Percentiles rank a stretch among this genome's conserved stretches.
phyloP scores from a whole-genome alignment of 2,113 vertebrate genomes.

The Martes martes region DNA sequence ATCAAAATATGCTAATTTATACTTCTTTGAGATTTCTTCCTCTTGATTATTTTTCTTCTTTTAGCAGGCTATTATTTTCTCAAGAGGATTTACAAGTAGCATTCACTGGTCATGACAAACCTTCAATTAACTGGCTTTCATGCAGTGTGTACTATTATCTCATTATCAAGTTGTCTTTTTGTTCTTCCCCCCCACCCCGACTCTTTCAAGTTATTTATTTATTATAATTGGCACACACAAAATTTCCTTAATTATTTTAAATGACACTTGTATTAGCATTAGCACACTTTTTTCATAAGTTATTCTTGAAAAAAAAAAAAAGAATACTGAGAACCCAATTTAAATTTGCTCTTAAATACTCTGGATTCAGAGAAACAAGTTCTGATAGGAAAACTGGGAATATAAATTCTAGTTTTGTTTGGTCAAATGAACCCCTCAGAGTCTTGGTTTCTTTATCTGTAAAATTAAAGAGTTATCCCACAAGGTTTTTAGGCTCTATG shows the following conservation, averaged over 20 bases:
- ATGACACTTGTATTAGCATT: slow-evolving; percentile 44
- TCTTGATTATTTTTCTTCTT: slow-evolving; percentile 76
- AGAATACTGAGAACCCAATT: neutral
- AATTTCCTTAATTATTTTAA: slow-evolving; percentile 65
- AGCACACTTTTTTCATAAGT: slow-evolving; percentile 33
- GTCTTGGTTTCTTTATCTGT: neutral
- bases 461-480: neutral
- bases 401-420: neutral
- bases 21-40: slow-evolving; percentile 68
- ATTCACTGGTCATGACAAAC: slow-evolving; percentile 78
- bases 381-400: neutral
- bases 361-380: neutral
- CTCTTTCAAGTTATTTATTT: slow-evolving; percentile 72
- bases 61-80: slow-evolving; percentile 78
- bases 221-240: slow-evolving; percentile 35
- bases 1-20: slow-evolving; percentile 76
- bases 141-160: slow-evolving; percentile 68
- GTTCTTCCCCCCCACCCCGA: neutral
- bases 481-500: neutral
- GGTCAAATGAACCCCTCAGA: neutral
- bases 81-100: slow-evolving; percentile 75
- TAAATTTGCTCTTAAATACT: neutral
- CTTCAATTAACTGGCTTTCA: slow-evolving; percentile 79
- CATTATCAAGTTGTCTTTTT: slow-evolving; percentile 77
- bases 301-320: neutral